phyloP scores from a whole-genome alignment of 2,888 invertebrate genomes.

The Steinernema carpocapsae region DNA sequence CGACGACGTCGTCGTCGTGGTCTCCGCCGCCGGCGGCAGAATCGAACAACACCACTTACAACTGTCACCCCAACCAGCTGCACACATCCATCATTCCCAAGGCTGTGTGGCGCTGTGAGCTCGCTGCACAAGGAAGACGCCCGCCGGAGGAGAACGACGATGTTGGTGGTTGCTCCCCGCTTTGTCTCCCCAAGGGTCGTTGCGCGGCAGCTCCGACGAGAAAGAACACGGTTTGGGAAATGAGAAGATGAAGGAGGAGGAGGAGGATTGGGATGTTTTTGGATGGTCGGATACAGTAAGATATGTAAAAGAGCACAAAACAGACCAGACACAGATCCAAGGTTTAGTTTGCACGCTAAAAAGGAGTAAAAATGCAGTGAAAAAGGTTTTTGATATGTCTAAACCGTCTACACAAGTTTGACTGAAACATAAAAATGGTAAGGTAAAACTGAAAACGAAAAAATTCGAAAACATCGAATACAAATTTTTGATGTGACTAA shows the following conservation, averaged over 20 bases:
- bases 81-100: slow-evolving; percentile 65
- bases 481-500: too few species aligned
- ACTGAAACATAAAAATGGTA: too few species aligned
- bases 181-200: slow-evolving; percentile 27
- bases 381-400: too few species aligned
- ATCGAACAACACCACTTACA: slow-evolving; percentile 35
- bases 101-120: slow-evolving; percentile 51
- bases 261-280: neutral
- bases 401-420: too few species aligned
- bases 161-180: neutral
- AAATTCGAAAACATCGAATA: too few species aligned
- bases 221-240: slow-evolving; percentile 2
- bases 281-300: neutral
- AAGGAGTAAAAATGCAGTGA: too few species aligned
- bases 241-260: neutral
- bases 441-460: too few species aligned
- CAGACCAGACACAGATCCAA: too few species aligned
- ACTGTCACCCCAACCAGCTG: slow-evolving; percentile 62
- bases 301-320: neutral
- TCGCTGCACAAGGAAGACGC: slow-evolving; percentile 19
- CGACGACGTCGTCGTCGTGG: neutral
- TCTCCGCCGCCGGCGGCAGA: slow-evolving; percentile 2
- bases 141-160: neutral
- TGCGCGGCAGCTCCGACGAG: neutral
- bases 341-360: too few species aligned